Evolutionary conservation across 1,140 invertebrate genomes (phyloP).

Genomic region (Bombus soroeensis): DNA sequence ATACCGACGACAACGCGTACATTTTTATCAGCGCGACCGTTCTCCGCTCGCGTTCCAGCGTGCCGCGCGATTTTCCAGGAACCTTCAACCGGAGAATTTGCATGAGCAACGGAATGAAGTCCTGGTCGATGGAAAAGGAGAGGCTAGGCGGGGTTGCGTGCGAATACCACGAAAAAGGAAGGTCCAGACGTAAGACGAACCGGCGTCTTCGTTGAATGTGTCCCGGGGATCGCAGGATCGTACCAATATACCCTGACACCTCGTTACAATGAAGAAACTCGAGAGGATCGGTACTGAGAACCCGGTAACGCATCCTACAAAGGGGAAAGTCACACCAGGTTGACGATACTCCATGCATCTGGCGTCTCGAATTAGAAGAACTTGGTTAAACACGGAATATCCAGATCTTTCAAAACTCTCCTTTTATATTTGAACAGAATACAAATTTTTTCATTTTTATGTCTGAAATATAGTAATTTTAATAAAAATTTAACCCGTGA

Average conservation of each 20-base stretch:
- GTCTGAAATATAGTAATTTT: rapidly evolving
- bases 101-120: constrained; percentile 52
- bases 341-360: not conserved
- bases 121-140: constrained; percentile 22
- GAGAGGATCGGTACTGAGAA: not conserved
- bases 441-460: too few species aligned
- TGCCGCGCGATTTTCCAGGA: constrained; percentile 60
- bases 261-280: not conserved
- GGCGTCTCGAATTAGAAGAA: not conserved
- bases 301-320: not conserved
- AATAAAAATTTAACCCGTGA: too few species aligned
- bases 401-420: too few species aligned
- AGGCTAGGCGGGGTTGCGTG: constrained; percentile 40
- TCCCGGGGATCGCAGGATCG: constrained; percentile 40
- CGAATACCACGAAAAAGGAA: constrained; percentile 41
- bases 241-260: constrained; percentile 21
- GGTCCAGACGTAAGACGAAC: constrained; percentile 52
- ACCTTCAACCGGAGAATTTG: constrained; percentile 55
- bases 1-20: constrained; percentile 43
- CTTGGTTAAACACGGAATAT: not conserved
- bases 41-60: constrained; percentile 55
- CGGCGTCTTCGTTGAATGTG: constrained; percentile 48
- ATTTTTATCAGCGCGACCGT: constrained; percentile 53
- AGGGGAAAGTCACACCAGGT: not conserved
- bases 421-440: not conserved